Base-by-base conservation (phyloP, 2,797 vertebrate species). In the Tapirus indicus region DNA sequence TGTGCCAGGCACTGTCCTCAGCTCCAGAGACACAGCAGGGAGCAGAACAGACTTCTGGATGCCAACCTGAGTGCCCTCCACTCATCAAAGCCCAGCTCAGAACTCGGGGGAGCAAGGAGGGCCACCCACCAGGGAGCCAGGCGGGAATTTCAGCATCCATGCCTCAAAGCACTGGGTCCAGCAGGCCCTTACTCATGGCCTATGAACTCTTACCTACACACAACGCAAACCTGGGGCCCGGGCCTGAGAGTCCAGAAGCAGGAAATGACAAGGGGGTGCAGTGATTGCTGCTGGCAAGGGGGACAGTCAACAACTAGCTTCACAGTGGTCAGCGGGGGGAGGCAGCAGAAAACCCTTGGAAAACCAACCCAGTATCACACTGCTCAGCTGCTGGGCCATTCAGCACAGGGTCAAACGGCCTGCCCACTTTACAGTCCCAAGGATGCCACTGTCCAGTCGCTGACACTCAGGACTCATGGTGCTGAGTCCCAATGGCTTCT, bases 101-200 rank as follows among this genome's bases (percentile, higher is more conserved):
- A 72, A 9, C 66, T 12, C 1, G 29, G 8, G 32, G 71, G 38
- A 14, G 13, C 16, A 11, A 7, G 10, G 41, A 20, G 32, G 18
- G 1, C 38, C n/a, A 6, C 10, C 38, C n/a, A 8, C 10, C 18
- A 1, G n/a, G 75, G 35, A 41, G n/a, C 44, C 64, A 6, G 25
- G 20, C 21, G 3, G 14, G 38, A 21, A 32, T 18, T 12, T 52
- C 20, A 2, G 27, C 41, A 32, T 7, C 29, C 20, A 3, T 0
- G 0, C 29, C 0, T 8, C 18, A 3, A 17, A 14, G 10, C n/a
- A 2, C 2, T 0, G 64, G n/a, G 25, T 17, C 71, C 5, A 0
- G 7, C 3, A 6, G 47, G 21, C 20, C 7, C 78, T 91, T 13
- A 1, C 49, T 41, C 0, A 0, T 4, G 14, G 79, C 44, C 62